These are phyloP conservation scores for Nesospiza acunhae DNA, from an alignment of 2,113 vertebrate species.

Conservation along the genomic window DNA sequence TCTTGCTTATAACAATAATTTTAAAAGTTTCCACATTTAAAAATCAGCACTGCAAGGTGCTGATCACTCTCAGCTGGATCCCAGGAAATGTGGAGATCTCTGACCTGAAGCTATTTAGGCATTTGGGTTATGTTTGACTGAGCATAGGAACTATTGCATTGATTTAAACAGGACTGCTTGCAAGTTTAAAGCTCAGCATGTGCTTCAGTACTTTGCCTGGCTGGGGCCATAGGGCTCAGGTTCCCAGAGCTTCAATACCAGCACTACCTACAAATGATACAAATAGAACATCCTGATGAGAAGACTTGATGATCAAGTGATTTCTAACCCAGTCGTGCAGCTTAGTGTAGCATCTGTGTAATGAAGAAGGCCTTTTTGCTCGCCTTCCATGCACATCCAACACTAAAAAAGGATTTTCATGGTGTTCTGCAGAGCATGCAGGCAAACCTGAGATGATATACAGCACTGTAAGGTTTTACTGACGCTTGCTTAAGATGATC, in stretches of 20 bases:
- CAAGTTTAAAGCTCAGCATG: slow-evolving; percentile 24
- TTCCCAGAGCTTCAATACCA: background rate
- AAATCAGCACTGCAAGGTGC: background rate
- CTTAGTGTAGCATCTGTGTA: background rate
- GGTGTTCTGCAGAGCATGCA: background rate
- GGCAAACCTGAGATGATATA: background rate
- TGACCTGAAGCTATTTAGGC: background rate
- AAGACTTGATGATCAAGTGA: background rate
- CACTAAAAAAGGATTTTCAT: background rate
- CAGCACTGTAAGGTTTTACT: background rate
- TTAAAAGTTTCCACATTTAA: background rate
- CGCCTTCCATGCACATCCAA: background rate
- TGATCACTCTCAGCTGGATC: background rate
- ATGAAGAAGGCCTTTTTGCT: background rate
- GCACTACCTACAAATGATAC: background rate
- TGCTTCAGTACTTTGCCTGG: background rate
- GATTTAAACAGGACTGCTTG: background rate
- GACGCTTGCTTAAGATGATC: background rate
- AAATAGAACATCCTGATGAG: background rate
- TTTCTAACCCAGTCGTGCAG: background rate
- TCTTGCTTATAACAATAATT: background rate
- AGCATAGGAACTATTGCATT: background rate
- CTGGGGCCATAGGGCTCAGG: background rate
- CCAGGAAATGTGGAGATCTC: background rate
- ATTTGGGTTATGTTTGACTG: background rate